A percentile compares a stretch with the other conserved stretches of the same genome.
These are phyloP conservation scores for Carcharodon carcharias DNA, from an alignment of 2,797 vertebrate genomes.

Conservation along the genomic window DNA sequence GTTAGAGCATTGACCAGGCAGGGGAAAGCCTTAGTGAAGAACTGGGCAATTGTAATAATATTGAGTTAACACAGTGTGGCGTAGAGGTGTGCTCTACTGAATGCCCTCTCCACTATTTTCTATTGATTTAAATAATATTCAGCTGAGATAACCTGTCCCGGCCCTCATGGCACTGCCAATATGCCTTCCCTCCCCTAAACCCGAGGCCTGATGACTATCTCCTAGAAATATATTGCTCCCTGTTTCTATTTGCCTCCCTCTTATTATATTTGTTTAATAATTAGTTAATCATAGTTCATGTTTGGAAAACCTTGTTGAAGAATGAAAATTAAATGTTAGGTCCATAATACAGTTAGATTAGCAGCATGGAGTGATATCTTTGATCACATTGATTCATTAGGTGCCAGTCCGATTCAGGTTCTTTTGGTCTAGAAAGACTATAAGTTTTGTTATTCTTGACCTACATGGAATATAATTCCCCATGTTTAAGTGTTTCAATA, in stretches of 20 bases:
- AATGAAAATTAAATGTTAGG: neutral
- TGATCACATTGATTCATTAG: neutral
- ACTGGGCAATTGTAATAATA: neutral
- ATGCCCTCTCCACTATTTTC: neutral
- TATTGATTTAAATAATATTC: neutral
- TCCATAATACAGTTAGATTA: neutral
- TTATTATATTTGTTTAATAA: neutral
- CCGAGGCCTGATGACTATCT: neutral
- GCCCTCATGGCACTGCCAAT: neutral
- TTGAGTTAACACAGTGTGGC: neutral
- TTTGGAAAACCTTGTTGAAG: neutral
- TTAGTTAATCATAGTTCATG: neutral
- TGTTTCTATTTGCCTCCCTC: neutral
- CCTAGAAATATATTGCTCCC: neutral
- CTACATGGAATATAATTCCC: neutral
- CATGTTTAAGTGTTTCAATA: neutral
- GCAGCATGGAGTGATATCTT: neutral
- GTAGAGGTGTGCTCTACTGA: neutral
- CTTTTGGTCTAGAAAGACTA: neutral
- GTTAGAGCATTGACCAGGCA: neutral
- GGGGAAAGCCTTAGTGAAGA: neutral
- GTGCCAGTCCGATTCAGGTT: neutral
- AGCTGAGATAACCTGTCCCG: neutral
- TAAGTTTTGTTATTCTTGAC: neutral
- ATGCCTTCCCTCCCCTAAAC: neutral